Base-by-base conservation (phyloP, 2,797 vertebrate species). In the Botia almorhae region DNA sequence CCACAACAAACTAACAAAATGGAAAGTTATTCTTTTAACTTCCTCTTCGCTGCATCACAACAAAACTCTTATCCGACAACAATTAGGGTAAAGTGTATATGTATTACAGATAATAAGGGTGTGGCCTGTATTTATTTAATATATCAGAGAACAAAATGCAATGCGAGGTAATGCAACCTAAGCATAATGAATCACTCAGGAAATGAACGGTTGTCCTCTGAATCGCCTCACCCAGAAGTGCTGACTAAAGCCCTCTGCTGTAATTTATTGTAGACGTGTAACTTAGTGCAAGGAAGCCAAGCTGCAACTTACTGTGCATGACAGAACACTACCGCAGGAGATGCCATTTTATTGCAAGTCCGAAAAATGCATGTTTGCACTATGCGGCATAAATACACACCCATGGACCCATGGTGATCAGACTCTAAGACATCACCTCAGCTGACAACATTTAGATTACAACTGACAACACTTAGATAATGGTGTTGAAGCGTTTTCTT, bases 121-220 rank as follows among this genome's bases (percentile, higher is more conserved):
- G 78, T 73, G 67, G 72, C 51, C 75, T 89, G 87, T 87, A 68
- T 89, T 90, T 86, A 83, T n/a, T n/a, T n/a, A n/a, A 70, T 80
- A 75, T 81, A 79, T 76, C 87, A 81, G 87, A 75, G 76, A 69
- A 87, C n/a, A 72, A 89, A 91, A 92, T 88, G 88, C 88, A 89
- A 77, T 82, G 76, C 69, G 81, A 90, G 85, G 85, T 90, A 94
- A 92, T 93, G 92, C 92, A 91, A 90, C 85, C 90, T 89, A 91
- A 90, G 92, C 90, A 91, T 91, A 92, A 93, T 93, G 91, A 93
- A 94, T 95, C 93, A 94, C 93, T 94, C 92, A 94, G 93, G 92
- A 94, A 95, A 95, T 94, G 92, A 94, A 91, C 87, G 86, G 90
- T 91, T 91, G 93, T 94, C 93, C 94, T 94, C 91, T 93, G 93